These are phyloP conservation scores for Dascillus cervinus DNA, from an alignment of 2,888 invertebrate genomes.

Conservation along the genomic window DNA sequence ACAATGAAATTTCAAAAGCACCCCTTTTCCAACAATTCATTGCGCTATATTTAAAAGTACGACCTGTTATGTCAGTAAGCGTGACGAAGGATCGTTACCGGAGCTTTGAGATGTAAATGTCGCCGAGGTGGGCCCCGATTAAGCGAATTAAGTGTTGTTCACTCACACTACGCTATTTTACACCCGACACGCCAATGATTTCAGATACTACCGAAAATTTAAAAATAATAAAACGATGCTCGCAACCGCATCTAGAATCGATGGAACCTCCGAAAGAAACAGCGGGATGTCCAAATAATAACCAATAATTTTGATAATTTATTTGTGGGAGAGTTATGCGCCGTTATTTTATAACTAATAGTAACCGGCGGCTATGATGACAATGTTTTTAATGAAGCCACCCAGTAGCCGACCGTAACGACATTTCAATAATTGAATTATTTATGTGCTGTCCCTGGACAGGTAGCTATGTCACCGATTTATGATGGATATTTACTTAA, in stretches of 20 bases:
- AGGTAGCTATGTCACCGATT: constrained; percentile 24
- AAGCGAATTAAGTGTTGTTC: constrained; percentile 22
- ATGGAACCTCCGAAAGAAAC: constrained; percentile 12
- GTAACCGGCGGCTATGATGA: too few species aligned
- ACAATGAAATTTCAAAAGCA: too few species aligned
- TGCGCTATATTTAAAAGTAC: too few species aligned
- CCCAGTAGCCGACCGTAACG: constrained; percentile 34
- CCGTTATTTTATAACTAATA: too few species aligned
- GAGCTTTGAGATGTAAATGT: constrained; percentile 30
- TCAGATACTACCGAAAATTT: too few species aligned
- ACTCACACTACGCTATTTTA: constrained; percentile 8
- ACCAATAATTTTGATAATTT: constrained; percentile 31
- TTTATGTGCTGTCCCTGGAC: constrained; percentile 31
- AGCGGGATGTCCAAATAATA: constrained; percentile 23
- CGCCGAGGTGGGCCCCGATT: constrained; percentile 19
- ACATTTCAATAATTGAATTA: constrained; percentile 41
- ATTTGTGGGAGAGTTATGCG: constrained; percentile 29
- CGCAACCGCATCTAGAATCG: constrained; percentile 6
- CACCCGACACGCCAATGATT: too few species aligned
- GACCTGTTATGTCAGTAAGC: constrained; percentile 26
- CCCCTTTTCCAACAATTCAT: too few species aligned
- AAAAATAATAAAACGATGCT: too few species aligned
- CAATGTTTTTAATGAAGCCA: constrained; percentile 36
- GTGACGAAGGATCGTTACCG: constrained; percentile 29
- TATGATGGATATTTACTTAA: constrained; percentile 35